A percentile compares a stretch with the other conserved stretches of the same genome.
These are phyloP conservation scores for Drosophila prosaltans DNA, from an alignment of 1,140 invertebrate species.

Conservation along the genomic window DNA sequence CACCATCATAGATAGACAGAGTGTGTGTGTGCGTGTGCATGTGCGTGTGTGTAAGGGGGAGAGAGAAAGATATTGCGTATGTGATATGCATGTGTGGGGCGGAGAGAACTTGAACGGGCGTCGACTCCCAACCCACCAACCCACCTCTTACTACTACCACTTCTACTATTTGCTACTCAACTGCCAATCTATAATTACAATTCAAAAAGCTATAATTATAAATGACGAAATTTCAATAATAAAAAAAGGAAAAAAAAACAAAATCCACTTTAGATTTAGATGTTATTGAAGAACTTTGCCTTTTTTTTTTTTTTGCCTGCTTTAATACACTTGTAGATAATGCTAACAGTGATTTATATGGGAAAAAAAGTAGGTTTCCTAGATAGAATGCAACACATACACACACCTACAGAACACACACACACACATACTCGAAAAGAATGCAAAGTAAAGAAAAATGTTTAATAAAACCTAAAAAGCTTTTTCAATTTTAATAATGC, in stretches of 20 bases:
- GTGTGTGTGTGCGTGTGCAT: neutral
- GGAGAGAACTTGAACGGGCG: slow-evolving; percentile 11
- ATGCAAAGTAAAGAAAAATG: too few species aligned
- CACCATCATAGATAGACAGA: neutral
- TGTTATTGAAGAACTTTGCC: slow-evolving; percentile 1
- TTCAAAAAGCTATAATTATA: slow-evolving; percentile 71
- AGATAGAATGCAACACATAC: neutral
- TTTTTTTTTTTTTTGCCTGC: neutral
- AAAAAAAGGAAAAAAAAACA: slow-evolving; percentile 10
- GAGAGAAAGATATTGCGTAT: neutral
- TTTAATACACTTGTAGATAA: slow-evolving; percentile 32
- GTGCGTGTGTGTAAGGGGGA: neutral
- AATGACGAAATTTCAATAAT: slow-evolving; percentile 63
- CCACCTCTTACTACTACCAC: neutral
- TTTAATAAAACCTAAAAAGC: too few species aligned
- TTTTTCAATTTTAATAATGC: too few species aligned
- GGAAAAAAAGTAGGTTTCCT: slow-evolving; percentile 1
- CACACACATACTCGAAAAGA: neutral
- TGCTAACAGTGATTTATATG: slow-evolving; percentile 12
- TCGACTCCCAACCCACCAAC: slow-evolving; percentile 1
- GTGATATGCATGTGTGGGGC: neutral
- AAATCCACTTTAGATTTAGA: slow-evolving; percentile 18
- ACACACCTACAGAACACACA: neutral
- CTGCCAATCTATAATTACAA: slow-evolving; percentile 71
- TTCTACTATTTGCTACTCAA: slow-evolving; percentile 1